Conservation (phyloP, 2,888 invertebrate genomes). For the Lasioglossum vierecki region DNA sequence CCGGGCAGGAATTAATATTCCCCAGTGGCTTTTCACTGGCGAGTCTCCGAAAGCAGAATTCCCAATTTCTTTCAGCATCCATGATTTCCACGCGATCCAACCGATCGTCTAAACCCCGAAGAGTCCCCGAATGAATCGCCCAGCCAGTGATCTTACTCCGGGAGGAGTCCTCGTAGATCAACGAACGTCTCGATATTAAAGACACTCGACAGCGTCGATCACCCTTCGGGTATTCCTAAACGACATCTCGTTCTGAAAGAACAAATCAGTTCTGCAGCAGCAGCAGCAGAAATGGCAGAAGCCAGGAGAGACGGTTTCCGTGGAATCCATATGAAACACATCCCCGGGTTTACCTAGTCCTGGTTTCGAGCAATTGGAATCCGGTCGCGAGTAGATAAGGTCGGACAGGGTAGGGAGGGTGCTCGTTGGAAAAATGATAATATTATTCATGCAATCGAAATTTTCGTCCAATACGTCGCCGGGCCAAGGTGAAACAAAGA, state of each 20-base stretch:
- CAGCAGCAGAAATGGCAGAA: not conserved
- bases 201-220: not conserved
- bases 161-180: not conserved
- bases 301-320: not conserved
- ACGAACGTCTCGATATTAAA: conserved; percentile 16
- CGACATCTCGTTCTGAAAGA: conserved; percentile 14
- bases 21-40: not conserved
- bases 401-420: not conserved
- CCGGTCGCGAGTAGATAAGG: conserved; percentile 15
- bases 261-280: conserved; percentile 16
- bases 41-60: not conserved
- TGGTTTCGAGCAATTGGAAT: conserved; percentile 26
- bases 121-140: not conserved
- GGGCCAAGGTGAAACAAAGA: conserved; percentile 28
- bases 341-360: not conserved
- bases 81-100: not conserved
- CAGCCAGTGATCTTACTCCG: not conserved
- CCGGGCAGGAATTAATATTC: not conserved
- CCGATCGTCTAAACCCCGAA: not conserved
- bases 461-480: conserved; percentile 27
- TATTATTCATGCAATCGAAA: conserved; percentile 47
- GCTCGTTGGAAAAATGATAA: conserved; percentile 27
- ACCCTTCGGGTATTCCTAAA: conserved; percentile 2
- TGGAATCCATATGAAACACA: conserved; percentile 11
- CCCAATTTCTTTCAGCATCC: not conserved